Evolutionary conservation across 1,140 invertebrate genomes (phyloP).

Genomic region (Gryllus bimaculatus): DNA sequence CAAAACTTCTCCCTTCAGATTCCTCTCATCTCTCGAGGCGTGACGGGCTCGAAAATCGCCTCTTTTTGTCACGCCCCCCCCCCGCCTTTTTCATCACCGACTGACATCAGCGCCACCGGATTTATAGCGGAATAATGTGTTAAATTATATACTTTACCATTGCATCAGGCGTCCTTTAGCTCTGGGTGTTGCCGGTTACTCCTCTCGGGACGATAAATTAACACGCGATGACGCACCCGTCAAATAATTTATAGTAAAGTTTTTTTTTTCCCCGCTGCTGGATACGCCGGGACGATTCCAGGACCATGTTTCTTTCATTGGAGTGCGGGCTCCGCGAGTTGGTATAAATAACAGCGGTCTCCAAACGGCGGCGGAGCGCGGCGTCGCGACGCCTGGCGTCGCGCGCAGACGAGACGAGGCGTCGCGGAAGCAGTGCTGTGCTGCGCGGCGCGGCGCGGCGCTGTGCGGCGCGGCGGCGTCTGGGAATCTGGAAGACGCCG

Average conservation of each 20-base stretch:
- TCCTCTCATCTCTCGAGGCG: not conserved
- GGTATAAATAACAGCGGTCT: not conserved
- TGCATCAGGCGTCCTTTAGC: not conserved
- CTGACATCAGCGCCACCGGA: not conserved
- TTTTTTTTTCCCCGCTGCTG: not conserved
- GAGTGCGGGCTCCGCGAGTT: not conserved
- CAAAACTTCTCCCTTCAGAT: not conserved
- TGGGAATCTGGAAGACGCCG: too few species aligned
- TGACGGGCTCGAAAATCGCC: not conserved
- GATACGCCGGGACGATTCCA: not conserved
- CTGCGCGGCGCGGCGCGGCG: too few species aligned
- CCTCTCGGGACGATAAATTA: not conserved
- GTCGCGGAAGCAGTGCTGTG: too few species aligned
- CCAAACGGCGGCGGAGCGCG: too few species aligned
- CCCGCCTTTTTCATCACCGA: not conserved
- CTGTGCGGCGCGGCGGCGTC: too few species aligned
- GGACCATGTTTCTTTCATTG: not conserved
- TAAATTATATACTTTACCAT: not conserved
- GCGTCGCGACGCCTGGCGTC: too few species aligned
- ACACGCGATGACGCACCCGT: not conserved
- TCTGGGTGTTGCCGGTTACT: not conserved
- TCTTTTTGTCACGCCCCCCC: not conserved
- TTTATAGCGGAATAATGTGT: not conserved
- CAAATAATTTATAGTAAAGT: not conserved
- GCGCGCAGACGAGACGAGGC: too few species aligned